Percentiles rank a stretch among this genome's conserved stretches.
Conservation (phyloP, 2,797 vertebrate species). For the Hephaestus fuliginosus region DNA sequence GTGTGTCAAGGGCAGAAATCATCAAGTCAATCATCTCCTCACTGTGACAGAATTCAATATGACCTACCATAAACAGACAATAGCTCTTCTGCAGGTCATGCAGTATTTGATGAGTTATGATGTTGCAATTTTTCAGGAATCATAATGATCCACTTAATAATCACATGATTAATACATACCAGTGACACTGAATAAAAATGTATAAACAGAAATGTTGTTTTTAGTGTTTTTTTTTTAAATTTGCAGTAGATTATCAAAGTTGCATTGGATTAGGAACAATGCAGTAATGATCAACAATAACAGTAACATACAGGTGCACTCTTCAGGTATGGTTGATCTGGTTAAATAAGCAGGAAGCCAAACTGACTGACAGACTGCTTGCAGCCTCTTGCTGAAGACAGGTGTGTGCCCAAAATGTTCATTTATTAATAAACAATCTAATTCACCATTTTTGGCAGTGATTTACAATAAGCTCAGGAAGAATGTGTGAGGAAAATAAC, state of each 20-base stretch:
- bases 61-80: not conserved
- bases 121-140: not conserved
- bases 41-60: not conserved
- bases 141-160: not conserved
- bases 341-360: not conserved
- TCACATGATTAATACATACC: not conserved
- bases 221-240: not conserved
- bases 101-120: not conserved
- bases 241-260: not conserved
- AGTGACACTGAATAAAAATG: not conserved
- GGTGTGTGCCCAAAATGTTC: not conserved
- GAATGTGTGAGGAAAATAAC: not conserved
- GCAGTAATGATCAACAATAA: not conserved
- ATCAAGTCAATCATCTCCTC: conserved; percentile 8
- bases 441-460: not conserved
- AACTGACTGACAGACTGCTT: not conserved
- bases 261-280: not conserved
- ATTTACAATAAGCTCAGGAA: not conserved
- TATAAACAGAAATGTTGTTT: not conserved
- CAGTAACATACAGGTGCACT: not conserved
- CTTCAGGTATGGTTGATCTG: not conserved
- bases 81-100: not conserved
- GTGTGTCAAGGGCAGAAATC: conserved; percentile 10
- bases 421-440: not conserved
- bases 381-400: not conserved